A percentile compares a stretch with the other conserved stretches of the same genome.
These are phyloP conservation scores for Leucoptera coffeella DNA, from an alignment of 2,888 invertebrate genomes.

Conservation along the genomic window DNA sequence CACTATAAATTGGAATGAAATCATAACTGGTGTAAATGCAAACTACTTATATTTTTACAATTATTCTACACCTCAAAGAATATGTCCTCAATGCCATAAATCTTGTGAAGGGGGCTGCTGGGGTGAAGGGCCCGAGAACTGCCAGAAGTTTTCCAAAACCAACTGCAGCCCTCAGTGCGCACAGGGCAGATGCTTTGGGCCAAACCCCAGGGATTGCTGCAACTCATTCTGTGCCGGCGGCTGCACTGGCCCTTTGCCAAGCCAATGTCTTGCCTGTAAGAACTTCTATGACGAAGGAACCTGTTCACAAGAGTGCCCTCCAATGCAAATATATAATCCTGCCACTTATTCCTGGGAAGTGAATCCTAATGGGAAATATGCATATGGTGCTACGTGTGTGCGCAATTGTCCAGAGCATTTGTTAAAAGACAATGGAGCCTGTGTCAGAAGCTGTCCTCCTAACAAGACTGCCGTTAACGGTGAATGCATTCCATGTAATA, in stretches of 20 bases:
- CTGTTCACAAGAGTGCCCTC: conserved; percentile 94
- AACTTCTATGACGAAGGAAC: conserved; percentile 94
- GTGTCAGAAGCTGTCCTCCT: conserved; percentile 86
- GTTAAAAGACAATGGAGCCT: conserved; percentile 88
- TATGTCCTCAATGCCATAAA: conserved; percentile 72
- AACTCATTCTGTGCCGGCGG: conserved; percentile 97
- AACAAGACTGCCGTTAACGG: conserved; percentile 83
- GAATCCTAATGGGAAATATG: conserved; percentile 91
- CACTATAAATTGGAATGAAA: conserved; percentile 91
- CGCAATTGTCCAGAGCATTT: conserved; percentile 91
- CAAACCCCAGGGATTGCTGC: conserved; percentile 89
- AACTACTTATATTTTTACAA: conserved; percentile 76
- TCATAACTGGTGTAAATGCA: conserved; percentile 70
- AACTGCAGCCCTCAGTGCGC: conserved; percentile 93
- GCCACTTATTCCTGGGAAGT: conserved; percentile 85
- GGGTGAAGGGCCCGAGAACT: conserved; percentile 89
- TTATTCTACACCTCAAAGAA: conserved; percentile 73
- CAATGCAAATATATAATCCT: conserved; percentile 89
- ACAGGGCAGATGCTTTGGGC: conserved; percentile 89
- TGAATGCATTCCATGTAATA: conserved; percentile 90
- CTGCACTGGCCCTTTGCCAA: conserved; percentile 89
- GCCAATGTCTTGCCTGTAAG: conserved; percentile 91
- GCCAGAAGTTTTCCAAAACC: conserved; percentile 89
- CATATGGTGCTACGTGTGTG: conserved; percentile 96
- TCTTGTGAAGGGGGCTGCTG: conserved; percentile 85